Evolutionary conservation across 2,888 invertebrate genomes (phyloP).

Genomic region (Campoletis raptor): DNA sequence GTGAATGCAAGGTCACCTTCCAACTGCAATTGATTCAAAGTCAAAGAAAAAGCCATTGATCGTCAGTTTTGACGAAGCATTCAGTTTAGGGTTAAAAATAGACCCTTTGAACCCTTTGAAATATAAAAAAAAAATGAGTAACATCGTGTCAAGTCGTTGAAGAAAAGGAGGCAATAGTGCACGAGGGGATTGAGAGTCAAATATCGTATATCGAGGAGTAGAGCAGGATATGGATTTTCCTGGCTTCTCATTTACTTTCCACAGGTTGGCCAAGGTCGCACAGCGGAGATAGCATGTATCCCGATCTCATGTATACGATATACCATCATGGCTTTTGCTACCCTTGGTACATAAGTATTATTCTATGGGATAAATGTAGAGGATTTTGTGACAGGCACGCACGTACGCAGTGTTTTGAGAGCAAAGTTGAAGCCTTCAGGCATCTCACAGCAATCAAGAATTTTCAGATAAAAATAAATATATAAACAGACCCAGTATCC

Average conservation of each 20-base stretch:
- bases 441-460: not conserved
- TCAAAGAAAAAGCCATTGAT: not conserved
- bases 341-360: not conserved
- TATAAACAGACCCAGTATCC: too few species aligned
- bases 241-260: conserved; percentile 41
- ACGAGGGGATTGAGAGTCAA: conserved; percentile 17
- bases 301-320: not conserved
- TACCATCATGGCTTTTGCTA: not conserved
- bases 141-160: not conserved
- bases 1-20: not conserved
- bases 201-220: conserved; percentile 47
- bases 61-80: not conserved
- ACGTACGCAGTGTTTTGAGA: not conserved
- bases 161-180: not conserved
- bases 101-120: not conserved
- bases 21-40: not conserved
- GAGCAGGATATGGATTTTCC: conserved; percentile 63
- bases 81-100: not conserved
- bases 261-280: conserved; percentile 14
- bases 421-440: not conserved
- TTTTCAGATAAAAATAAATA: not conserved
- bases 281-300: conserved; percentile 45
- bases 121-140: not conserved
- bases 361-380: not conserved
- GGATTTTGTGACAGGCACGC: not conserved